Evolutionary conservation across 1,140 invertebrate genomes (phyloP).

Genomic region (Copidosoma floridanum): DNA sequence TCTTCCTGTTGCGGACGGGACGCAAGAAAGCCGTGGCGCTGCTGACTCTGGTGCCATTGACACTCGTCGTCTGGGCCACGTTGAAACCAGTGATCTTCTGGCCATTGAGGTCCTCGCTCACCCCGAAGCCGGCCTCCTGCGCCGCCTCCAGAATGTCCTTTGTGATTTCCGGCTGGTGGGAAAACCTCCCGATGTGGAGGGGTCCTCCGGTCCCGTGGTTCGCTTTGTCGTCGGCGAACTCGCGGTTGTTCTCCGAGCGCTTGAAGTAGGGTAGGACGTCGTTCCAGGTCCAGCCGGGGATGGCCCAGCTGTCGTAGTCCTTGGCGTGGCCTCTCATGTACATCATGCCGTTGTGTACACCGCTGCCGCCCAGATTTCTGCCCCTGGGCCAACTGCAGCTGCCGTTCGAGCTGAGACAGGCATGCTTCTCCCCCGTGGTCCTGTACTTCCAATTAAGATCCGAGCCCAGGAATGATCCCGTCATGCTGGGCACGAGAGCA

Average conservation of each 20-base stretch:
- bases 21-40: slow-evolving; percentile 67
- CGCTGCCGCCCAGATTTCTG: slow-evolving; percentile 77
- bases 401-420: slow-evolving; percentile 71
- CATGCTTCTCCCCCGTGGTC: slow-evolving; percentile 79
- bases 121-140: too few species aligned
- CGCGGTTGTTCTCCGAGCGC: too few species aligned
- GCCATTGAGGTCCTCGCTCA: slow-evolving; percentile 61
- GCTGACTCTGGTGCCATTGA: slow-evolving; percentile 67
- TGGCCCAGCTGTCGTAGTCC: slow-evolving; percentile 78
- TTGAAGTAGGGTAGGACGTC: slow-evolving; percentile 59
- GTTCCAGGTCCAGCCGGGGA: slow-evolving; percentile 83
- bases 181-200: slow-evolving; percentile 52
- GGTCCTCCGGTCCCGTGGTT: slow-evolving; percentile 49
- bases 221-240: slow-evolving; percentile 37
- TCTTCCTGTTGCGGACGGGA: slow-evolving; percentile 61
- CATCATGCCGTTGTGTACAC: slow-evolving; percentile 76
- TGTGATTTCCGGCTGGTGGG: slow-evolving; percentile 50
- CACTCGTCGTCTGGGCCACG: slow-evolving; percentile 55
- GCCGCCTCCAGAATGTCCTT: slow-evolving; percentile 60
- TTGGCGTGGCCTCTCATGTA: slow-evolving; percentile 71
- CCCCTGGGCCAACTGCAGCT: slow-evolving; percentile 79
- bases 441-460: slow-evolving; percentile 83
- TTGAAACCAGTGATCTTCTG: slow-evolving; percentile 52
- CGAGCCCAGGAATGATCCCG: slow-evolving; percentile 73
- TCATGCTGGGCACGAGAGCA: slow-evolving; percentile 78